Base-by-base conservation (phyloP, 2,797 vertebrate genomes). In the Lycodopsis pacificus region DNA sequence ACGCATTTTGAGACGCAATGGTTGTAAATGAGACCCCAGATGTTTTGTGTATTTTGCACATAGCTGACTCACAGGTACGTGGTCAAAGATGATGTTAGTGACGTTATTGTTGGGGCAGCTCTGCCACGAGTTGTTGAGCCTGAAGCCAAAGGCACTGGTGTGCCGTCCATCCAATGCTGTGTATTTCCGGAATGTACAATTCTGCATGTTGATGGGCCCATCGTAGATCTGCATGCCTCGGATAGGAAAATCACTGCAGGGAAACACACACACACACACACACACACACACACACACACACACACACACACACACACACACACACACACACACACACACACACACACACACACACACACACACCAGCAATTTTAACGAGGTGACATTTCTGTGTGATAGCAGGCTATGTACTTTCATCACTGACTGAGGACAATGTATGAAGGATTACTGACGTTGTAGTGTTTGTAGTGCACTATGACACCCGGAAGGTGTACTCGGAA, bases 101-200 rank as follows among this genome's bases (percentile, higher is more conserved):
- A 99, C 95, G 0, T 98, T 99, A 89, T 99, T 99, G 86, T 97
- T 97, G 65, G 98, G 98, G 80, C 98, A 99, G 92, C 97, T 99
- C 94, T 99, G 98, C 98, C 98, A 99, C 1, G 97, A 97, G 7
- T 99, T 99, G 92, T 99, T 99, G 65, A 99, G 95, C 7, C 98
- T 95, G 93, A 99, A 99, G 25, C 96, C 98, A 42, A 99, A 94
- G 7, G 98, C 98, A 0, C 97, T 99, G 20, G 97, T 99, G 92
- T 99, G 98, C 0, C 98, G 95, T 7, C 97, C 97, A 0, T 98
- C 96, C 76, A 99, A 91, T 0, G 97, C 97, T 0, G 90, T 93
- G 3, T 96, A 99, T 83, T 99, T 99, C 11, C 98, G 95, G 90
- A 99, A 99, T 0, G 98, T 99, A 80, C 98, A 99, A 91, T 98